These are phyloP conservation scores for Vanacampus margaritifer DNA, from an alignment of 2,113 vertebrate species.

Conservation along the genomic window DNA sequence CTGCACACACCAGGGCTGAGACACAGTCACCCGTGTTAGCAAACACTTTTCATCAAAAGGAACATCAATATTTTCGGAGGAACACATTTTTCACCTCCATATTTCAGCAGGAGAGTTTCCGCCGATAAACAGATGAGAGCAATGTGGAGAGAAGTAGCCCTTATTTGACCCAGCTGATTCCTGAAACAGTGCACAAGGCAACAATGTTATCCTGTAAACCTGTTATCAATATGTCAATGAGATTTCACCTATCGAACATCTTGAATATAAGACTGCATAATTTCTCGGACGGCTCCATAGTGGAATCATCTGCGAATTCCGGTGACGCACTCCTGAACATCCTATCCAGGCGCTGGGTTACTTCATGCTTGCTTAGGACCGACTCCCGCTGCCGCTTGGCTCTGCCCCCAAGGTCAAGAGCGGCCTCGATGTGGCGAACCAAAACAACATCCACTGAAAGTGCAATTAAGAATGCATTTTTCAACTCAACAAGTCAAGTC, in stretches of 20 bases:
- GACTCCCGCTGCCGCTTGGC: conserved; percentile 22
- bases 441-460: conserved; percentile 72
- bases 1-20: conserved; percentile 75
- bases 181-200: conserved; percentile 47
- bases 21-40: conserved; percentile 2
- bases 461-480: background rate
- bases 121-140: conserved; percentile 76
- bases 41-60: background rate
- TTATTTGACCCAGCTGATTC: conserved; percentile 56
- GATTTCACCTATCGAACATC: conserved; percentile 74
- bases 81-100: conserved; percentile 66
- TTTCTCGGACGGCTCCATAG: conserved; percentile 56
- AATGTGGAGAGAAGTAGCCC: conserved; percentile 58
- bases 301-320: conserved; percentile 58
- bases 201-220: background rate
- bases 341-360: conserved; percentile 61
- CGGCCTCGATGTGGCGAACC: conserved; percentile 55
- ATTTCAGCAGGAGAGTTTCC: conserved; percentile 74
- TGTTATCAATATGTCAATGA: background rate
- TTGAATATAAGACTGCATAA: conserved; percentile 64
- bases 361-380: conserved; percentile 49
- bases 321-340: conserved; percentile 67
- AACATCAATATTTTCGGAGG: background rate
- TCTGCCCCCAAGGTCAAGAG: conserved; percentile 42
- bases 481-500: background rate